Conservation (phyloP, 37 sponge, comb jelly and placozoan species). For the Halisarca cf. caerulea region DNA sequence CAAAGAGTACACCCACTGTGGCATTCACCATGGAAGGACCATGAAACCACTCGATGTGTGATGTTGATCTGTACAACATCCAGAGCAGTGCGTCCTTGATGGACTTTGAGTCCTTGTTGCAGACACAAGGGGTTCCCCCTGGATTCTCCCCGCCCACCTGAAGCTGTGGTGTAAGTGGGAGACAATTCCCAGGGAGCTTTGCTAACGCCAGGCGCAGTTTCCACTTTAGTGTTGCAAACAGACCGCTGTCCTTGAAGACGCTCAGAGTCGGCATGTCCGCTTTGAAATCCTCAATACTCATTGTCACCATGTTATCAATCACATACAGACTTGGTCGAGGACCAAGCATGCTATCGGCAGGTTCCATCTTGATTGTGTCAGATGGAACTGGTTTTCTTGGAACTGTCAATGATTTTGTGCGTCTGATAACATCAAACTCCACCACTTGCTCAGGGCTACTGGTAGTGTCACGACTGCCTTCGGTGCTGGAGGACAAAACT, state of each 20-base stretch:
- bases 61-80: slow-evolving; percentile 7
- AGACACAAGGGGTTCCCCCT: neutral
- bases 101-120: neutral
- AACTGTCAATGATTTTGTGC: neutral
- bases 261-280: neutral
- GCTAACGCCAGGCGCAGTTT: slow-evolving; percentile 16
- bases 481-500: neutral
- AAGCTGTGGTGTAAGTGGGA: neutral
- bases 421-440: neutral
- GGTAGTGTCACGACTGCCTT: neutral
- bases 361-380: neutral
- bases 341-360: neutral
- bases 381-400: neutral
- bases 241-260: neutral
- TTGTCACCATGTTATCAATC: neutral
- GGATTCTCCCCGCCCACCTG: neutral
- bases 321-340: neutral
- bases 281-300: slow-evolving; percentile 4
- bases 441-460: neutral
- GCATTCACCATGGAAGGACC: neutral
- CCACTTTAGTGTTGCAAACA: slow-evolving; percentile 16
- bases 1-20: neutral
- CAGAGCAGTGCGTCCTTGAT: neutral
- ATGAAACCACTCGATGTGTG: neutral
- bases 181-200: slow-evolving; percentile 10